Percentiles rank a stretch among this genome's conserved stretches.
phyloP scores from a whole-genome alignment of 2,113 vertebrate species.

The Ctenodactylus gundi region DNA sequence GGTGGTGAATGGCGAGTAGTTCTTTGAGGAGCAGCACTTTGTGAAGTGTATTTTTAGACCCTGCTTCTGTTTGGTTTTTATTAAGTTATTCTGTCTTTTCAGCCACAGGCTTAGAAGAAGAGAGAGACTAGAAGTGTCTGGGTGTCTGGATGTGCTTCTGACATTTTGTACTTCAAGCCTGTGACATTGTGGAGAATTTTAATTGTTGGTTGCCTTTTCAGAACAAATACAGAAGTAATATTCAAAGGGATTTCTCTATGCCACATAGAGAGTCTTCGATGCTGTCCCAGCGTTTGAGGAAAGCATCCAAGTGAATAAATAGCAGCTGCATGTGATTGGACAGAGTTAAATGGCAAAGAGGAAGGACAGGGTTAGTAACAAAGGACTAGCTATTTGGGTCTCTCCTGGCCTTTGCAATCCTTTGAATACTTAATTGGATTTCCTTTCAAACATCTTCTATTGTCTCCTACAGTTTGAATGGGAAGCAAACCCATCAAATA shows the following conservation, averaged over 20 bases:
- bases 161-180: conserved; percentile 39
- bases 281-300: conserved; percentile 41
- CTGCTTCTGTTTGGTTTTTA: not conserved
- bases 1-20: not conserved
- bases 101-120: conserved; percentile 5
- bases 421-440: conserved; percentile 72
- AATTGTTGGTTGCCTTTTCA: conserved; percentile 63
- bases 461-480: conserved; percentile 39
- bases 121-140: not conserved
- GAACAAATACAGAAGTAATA: conserved; percentile 47
- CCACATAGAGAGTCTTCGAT: conserved; percentile 44
- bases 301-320: conserved; percentile 41
- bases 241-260: conserved; percentile 40
- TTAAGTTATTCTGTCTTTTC: conserved; percentile 41
- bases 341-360: conserved; percentile 44
- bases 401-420: conserved; percentile 45
- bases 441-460: conserved; percentile 60
- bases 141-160: conserved; percentile 42
- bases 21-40: not conserved
- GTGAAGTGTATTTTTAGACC: not conserved
- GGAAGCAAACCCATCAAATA: conserved; percentile 38
- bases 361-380: conserved; percentile 24
- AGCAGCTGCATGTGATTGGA: not conserved
- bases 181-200: conserved; percentile 41
- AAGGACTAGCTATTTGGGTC: conserved; percentile 43